These are phyloP conservation scores for Drosophila subpulchrella DNA, from an alignment of 1,140 invertebrate species.

Conservation along the genomic window DNA sequence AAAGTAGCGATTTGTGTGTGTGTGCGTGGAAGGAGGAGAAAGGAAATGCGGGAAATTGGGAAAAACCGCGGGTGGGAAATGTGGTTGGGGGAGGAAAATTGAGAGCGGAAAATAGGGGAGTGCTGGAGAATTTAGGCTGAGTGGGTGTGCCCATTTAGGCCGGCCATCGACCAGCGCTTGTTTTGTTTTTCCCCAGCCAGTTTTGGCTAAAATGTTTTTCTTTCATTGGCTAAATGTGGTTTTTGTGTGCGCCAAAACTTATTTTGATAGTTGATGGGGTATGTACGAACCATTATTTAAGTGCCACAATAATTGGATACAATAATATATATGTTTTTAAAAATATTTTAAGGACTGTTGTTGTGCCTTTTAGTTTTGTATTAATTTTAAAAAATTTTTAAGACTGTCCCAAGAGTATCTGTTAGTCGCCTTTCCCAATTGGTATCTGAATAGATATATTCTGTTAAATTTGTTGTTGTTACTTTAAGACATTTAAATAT, in stretches of 20 bases:
- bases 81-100: not conserved
- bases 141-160: conserved; percentile 31
- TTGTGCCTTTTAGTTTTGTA: not conserved
- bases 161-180: conserved; percentile 36
- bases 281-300: not conserved
- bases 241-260: conserved; percentile 1
- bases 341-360: not conserved
- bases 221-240: conserved; percentile 37
- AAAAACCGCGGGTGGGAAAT: not conserved
- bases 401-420: conserved; percentile 15
- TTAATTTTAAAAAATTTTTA: not conserved
- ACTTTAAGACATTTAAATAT: conserved; percentile 53
- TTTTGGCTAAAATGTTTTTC: conserved; percentile 31
- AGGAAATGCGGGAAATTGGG: not conserved
- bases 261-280: not conserved
- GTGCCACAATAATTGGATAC: too few species aligned
- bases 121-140: conserved; percentile 11
- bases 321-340: not conserved
- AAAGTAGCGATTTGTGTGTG: conserved; percentile 52
- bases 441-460: conserved; percentile 16
- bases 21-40: conserved; percentile 12
- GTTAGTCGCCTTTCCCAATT: not conserved
- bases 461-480: conserved; percentile 33
- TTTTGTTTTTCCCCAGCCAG: conserved; percentile 47
- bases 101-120: conserved; percentile 1